These are phyloP conservation scores for Camponotus fellah DNA, from an alignment of 2,888 invertebrate genomes.

Conservation along the genomic window DNA sequence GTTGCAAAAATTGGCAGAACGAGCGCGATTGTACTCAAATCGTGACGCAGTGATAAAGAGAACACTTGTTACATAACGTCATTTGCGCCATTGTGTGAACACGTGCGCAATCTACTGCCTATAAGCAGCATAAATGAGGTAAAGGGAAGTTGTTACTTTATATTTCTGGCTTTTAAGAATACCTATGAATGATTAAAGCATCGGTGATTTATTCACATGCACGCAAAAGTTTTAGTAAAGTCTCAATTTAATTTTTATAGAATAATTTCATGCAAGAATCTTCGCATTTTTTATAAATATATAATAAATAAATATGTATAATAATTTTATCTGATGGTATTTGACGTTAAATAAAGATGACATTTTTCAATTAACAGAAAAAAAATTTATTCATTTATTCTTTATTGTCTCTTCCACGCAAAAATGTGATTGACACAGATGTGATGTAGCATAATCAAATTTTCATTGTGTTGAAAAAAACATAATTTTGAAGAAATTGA, in stretches of 20 bases:
- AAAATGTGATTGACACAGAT: background rate
- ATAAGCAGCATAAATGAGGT: slow-evolving; percentile 46
- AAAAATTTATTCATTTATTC: background rate
- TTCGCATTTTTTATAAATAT: background rate
- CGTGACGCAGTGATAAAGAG: background rate
- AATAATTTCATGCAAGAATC: background rate
- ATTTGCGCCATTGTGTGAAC: slow-evolving; percentile 38
- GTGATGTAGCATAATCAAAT: background rate
- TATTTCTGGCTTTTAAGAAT: slow-evolving; percentile 36
- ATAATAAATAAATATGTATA: background rate
- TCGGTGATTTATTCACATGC: slow-evolving; percentile 17
- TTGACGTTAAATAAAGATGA: background rate
- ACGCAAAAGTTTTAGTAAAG: slow-evolving; percentile 17
- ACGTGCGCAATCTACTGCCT: slow-evolving; percentile 39
- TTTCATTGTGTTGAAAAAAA: background rate
- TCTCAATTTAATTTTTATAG: background rate
- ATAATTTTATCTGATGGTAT: slow-evolving; percentile 13
- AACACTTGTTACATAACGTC: slow-evolving; percentile 50
- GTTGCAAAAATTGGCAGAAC: background rate
- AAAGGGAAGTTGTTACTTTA: slow-evolving; percentile 44
- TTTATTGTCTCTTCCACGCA: background rate
- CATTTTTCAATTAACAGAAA: background rate
- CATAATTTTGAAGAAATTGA: background rate
- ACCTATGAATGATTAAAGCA: slow-evolving; percentile 9
- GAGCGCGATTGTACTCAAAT: background rate